phyloP scores from a whole-genome alignment of 2,113 vertebrate species.

The Ceratotherium simum region DNA sequence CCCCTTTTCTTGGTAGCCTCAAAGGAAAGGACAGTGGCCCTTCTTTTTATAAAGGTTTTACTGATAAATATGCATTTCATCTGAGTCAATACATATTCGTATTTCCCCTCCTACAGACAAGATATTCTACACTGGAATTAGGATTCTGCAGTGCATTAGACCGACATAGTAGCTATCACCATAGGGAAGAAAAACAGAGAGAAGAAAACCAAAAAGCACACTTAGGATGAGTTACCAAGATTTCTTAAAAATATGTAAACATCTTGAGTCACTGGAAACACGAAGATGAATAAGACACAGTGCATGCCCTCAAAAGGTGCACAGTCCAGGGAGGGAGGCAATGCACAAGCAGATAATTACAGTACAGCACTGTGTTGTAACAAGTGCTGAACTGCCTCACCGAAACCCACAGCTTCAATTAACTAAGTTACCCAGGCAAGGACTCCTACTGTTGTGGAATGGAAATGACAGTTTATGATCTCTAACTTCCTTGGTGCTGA shows the following conservation, averaged over 20 bases:
- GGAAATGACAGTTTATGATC: neutral
- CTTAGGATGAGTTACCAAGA: neutral
- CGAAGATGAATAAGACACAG: neutral
- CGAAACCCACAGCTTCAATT: neutral
- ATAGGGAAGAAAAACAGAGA: too few species aligned
- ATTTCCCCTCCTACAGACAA: neutral
- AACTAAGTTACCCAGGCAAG: neutral
- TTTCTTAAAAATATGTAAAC: neutral
- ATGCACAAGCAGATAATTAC: neutral
- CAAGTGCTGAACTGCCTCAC: neutral
- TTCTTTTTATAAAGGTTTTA: neutral
- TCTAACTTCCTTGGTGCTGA: neutral
- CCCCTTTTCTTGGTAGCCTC: neutral
- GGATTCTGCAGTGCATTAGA: neutral
- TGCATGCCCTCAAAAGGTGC: neutral
- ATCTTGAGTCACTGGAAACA: neutral
- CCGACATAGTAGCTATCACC: neutral
- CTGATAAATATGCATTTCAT: neutral
- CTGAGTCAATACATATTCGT: neutral
- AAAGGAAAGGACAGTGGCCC: neutral
- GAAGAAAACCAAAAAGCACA: neutral
- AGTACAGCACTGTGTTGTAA: accelerated
- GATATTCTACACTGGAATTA: neutral
- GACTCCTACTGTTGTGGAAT: neutral
- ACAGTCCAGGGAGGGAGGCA: neutral